Percentiles rank a stretch among this genome's conserved stretches.
These are phyloP conservation scores for Agrochola litura DNA, from an alignment of 2,888 invertebrate species.

Conservation along the genomic window DNA sequence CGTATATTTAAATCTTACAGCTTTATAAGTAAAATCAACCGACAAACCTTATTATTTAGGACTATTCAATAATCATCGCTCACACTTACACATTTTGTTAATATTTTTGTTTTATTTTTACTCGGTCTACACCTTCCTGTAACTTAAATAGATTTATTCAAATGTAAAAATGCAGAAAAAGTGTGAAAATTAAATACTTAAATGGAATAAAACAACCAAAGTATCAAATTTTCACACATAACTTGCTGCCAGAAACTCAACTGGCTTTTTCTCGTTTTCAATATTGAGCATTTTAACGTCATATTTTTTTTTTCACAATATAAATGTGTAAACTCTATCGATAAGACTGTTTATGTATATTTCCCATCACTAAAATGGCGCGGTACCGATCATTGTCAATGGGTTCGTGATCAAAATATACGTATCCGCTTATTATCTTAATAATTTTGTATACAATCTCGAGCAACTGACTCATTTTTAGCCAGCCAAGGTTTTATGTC, in stretches of 20 bases:
- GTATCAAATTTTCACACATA: background rate
- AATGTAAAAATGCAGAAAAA: background rate
- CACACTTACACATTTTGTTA: background rate
- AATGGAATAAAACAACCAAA: background rate
- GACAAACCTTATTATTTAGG: background rate
- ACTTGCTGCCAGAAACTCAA: background rate
- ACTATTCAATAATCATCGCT: background rate
- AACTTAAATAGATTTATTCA: background rate
- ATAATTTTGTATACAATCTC: constrained; percentile 89
- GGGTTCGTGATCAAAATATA: constrained; percentile 90
- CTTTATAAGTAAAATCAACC: background rate
- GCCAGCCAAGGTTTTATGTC: constrained; percentile 83
- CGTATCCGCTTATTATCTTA: constrained; percentile 90
- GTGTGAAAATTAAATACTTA: too few species aligned
- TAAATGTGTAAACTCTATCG: background rate
- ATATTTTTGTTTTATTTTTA: background rate
- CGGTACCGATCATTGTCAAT: constrained; percentile 90
- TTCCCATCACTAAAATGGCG: constrained; percentile 76
- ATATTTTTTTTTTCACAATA: background rate
- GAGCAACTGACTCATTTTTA: constrained; percentile 87
- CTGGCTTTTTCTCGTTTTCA: too few species aligned
- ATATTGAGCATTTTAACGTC: background rate
- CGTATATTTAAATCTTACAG: background rate
- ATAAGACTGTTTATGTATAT: constrained; percentile 15
- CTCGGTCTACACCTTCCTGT: too few species aligned